These are phyloP conservation scores for Falco novaeseelandiae DNA, from an alignment of 2,797 vertebrate species.

Conservation along the genomic window DNA sequence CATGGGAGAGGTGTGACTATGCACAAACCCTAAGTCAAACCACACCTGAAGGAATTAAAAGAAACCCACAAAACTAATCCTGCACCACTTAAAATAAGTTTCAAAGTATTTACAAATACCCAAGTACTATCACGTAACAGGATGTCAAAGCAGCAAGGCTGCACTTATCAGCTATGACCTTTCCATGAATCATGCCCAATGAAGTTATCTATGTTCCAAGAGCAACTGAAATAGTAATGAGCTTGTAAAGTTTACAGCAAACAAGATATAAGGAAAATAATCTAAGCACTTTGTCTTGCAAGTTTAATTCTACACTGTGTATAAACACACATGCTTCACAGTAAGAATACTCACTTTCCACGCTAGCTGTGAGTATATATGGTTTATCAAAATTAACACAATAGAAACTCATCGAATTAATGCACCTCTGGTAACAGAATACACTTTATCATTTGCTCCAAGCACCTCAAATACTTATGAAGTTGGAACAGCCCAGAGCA, in stretches of 20 bases:
- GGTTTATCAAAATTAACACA: background rate
- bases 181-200: background rate
- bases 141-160: slow-evolving; percentile 24
- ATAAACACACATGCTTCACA: background rate
- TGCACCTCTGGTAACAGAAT: background rate
- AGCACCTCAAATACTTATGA: background rate
- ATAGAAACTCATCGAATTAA: background rate
- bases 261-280: background rate
- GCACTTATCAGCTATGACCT: slow-evolving; percentile 19
- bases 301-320: background rate
- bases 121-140: background rate
- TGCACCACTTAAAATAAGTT: background rate
- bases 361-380: background rate
- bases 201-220: slow-evolving; percentile 5
- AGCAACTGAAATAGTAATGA: background rate
- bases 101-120: background rate
- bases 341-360: background rate
- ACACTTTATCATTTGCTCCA: background rate
- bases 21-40: background rate
- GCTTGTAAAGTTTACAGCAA: background rate
- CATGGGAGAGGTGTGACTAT: accelerated
- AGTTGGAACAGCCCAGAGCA: background rate
- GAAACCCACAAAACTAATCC: background rate
- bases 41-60: background rate
- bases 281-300: background rate